phyloP scores from a whole-genome alignment of 2,113 vertebrate genomes.

The Cisticola juncidis region DNA sequence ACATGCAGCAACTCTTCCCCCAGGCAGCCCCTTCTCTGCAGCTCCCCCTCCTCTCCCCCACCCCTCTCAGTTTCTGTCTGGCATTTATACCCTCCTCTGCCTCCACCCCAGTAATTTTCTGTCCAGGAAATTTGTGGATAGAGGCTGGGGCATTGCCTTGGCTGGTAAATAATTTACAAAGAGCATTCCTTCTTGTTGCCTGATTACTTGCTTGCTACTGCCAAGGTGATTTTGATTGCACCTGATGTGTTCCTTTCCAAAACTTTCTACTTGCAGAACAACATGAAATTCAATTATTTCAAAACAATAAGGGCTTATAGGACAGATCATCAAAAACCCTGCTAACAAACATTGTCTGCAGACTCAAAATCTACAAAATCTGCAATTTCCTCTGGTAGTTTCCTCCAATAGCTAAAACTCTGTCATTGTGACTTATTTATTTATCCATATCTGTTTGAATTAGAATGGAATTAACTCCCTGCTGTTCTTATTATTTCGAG shows the following conservation, averaged over 20 bases:
- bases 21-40: neutral
- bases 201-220: neutral
- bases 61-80: rapidly evolving
- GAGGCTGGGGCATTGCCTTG: neutral
- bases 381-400: neutral
- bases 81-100: neutral
- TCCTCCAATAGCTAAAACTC: neutral
- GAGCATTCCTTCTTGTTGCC: neutral
- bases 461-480: constrained; percentile 7
- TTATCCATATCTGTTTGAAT: constrained; percentile 1
- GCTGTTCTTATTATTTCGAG: constrained; percentile 1
- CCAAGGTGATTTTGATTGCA: neutral
- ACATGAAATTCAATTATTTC: neutral
- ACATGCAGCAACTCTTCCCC: rapidly evolving
- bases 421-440: constrained; percentile 13
- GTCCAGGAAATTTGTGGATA: neutral
- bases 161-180: neutral
- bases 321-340: neutral
- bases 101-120: neutral
- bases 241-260: neutral
- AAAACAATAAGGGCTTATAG: neutral
- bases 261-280: neutral
- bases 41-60: neutral
- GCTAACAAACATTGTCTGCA: neutral
- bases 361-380: neutral